Evolutionary conservation across 2,888 invertebrate genomes (phyloP).

Genomic region (Polydrusus cervinus): DNA sequence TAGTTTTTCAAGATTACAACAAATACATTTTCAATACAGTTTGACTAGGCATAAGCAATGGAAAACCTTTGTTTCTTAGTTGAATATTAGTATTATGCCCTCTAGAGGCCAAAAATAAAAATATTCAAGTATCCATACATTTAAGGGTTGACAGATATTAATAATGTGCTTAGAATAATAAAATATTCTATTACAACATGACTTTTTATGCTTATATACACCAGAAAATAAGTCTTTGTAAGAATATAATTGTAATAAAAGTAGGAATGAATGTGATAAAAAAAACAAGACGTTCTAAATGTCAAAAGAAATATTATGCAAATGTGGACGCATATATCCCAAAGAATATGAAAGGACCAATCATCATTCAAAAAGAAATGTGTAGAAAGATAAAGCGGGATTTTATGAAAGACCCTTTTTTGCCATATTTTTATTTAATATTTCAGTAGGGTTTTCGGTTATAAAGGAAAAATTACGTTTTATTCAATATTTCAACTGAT

Average conservation of each 20-base stretch:
- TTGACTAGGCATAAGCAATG: too few relatives aligned
- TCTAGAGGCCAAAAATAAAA: too few relatives aligned
- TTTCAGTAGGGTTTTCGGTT: slow-evolving; percentile 44
- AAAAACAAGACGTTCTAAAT: slow-evolving; percentile 30
- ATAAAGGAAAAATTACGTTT: slow-evolving; percentile 44
- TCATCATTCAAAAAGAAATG: slow-evolving; percentile 51
- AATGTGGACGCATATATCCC: slow-evolving; percentile 46
- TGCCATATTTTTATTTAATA: slow-evolving; percentile 45
- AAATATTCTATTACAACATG: too few relatives aligned
- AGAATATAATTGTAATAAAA: not conserved
- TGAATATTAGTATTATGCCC: too few relatives aligned
- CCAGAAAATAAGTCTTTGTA: not conserved
- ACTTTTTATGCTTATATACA: too few relatives aligned
- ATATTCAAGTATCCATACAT: too few relatives aligned
- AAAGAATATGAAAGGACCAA: slow-evolving; percentile 46
- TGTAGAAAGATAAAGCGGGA: slow-evolving; percentile 50
- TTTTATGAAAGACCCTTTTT: slow-evolving; percentile 48
- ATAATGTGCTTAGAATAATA: too few relatives aligned
- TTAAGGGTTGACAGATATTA: too few relatives aligned
- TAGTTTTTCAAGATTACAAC: too few relatives aligned
- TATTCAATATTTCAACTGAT: slow-evolving; percentile 41
- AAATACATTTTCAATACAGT: too few relatives aligned
- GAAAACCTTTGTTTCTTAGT: too few relatives aligned
- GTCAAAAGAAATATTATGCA: slow-evolving; percentile 50
- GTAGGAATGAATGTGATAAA: not conserved